Evolutionary conservation across 2,888 invertebrate species (phyloP).

Genomic region (Endotricha flammealis): DNA sequence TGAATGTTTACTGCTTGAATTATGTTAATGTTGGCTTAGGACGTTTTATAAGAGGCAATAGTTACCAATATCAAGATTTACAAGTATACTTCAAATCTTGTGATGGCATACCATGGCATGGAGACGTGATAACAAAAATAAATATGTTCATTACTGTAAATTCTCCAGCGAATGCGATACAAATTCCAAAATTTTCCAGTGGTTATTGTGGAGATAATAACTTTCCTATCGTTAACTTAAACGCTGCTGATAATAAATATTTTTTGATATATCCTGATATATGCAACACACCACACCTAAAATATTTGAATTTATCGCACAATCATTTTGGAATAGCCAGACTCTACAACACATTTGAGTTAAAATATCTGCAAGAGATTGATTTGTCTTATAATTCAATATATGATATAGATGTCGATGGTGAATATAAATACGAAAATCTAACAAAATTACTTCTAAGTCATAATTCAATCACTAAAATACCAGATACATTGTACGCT

Average conservation of each 20-base stretch:
- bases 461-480: conserved; percentile 36
- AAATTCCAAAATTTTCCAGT: neutral
- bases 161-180: neutral
- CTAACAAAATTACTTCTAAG: conserved; percentile 42
- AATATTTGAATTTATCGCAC: conserved; percentile 34
- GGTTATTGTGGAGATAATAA: neutral
- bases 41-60: too few relatives aligned
- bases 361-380: conserved; percentile 30
- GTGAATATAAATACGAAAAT: conserved; percentile 21
- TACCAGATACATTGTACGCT: conserved; percentile 40
- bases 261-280: conserved; percentile 26
- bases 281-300: conserved; percentile 29
- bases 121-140: neutral
- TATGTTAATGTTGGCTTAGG: neutral
- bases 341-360: conserved; percentile 29
- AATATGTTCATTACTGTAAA: neutral
- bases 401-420: conserved; percentile 23
- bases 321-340: conserved; percentile 35
- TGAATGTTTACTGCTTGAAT: conserved; percentile 1
- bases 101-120: too few relatives aligned
- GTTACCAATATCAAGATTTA: too few relatives aligned
- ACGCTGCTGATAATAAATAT: conserved; percentile 34
- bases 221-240: conserved; percentile 23
- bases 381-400: conserved; percentile 51
- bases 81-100: too few relatives aligned